Evolutionary conservation across 1,140 invertebrate genomes (phyloP), one percentile per base, ranked within the genome.

Genomic region (Cherax destructor): DNA sequence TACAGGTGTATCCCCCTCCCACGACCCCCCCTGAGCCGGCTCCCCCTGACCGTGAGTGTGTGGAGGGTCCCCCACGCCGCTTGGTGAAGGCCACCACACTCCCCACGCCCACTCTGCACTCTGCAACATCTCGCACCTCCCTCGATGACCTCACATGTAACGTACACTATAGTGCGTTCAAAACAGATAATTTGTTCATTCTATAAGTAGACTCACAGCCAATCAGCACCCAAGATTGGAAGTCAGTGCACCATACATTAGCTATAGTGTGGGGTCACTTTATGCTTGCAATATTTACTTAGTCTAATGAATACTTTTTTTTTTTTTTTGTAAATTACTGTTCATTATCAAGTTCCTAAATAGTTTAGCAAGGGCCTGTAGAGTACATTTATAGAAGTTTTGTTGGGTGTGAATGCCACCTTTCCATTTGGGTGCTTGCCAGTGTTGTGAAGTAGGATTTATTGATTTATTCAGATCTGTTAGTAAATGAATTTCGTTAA

Each of bases 11-110:
- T 94, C 97, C 97, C 92, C 97, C 96, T 92, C 96, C 97, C 78
- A 97, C 96, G 93, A 97, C 97, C 88, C 97, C 97, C 61, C 97
- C 97, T 80, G 97, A 97, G 95, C 97, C 97, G 91, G 97, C 97
- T 84, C 97, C 97, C 91, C 97, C 97, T 90, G 97, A 97, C 94
- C 96, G 97, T 74, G 92, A 92, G 77, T 92, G 92, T 80, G 85
- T 90, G 88, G 93, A 92, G 90, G 91, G 92, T 49, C 92, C 93
- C 92, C 88, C 94, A 93, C 88, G 93, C 83, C 94, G 94, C 92
- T 93, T 95, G 91, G 94, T 94, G 89, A 95, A 95, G 92, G 94
- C 94, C 93, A 94, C 94, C 78, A 94, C 94, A 76, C 93, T 95
- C 93, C 94, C 96, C 93, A 95, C 95, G 92, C 95, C 96, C 93